Evolutionary conservation across 1,140 invertebrate species (phyloP).

Genomic region (Homalodisca vitripennis): DNA sequence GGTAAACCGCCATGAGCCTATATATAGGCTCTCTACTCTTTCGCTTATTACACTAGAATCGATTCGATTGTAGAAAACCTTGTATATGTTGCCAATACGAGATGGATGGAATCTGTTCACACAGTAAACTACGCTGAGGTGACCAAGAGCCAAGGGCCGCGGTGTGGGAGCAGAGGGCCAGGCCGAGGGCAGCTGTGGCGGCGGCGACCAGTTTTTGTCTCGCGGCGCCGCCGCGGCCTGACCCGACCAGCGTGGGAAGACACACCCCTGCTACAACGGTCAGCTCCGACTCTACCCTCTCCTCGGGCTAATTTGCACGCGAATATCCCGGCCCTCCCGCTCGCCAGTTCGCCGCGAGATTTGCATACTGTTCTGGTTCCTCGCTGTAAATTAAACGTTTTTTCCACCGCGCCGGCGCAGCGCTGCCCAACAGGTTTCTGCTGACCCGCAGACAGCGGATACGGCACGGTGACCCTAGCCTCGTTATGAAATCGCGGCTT

Average conservation of each 20-base stretch:
- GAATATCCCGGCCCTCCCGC: conserved; percentile 2
- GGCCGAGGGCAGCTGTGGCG: background rate
- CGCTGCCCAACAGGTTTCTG: conserved; percentile 11
- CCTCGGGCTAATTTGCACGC: conserved; percentile 13
- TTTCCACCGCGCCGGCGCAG: background rate
- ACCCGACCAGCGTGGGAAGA: conserved; percentile 17
- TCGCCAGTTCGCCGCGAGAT: background rate
- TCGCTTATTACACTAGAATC: too few species aligned
- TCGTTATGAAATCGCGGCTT: background rate
- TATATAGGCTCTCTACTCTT: too few species aligned
- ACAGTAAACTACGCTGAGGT: too few species aligned
- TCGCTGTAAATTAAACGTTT: conserved; percentile 13
- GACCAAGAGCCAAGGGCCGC: background rate
- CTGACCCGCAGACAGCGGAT: too few species aligned
- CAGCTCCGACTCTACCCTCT: background rate
- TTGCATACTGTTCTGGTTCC: conserved; percentile 13
- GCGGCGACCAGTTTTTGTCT: conserved; percentile 6
- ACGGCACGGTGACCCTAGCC: too few species aligned
- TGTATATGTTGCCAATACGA: too few species aligned
- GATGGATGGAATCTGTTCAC: too few species aligned
- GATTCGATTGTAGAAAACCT: too few species aligned
- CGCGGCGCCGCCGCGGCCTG: conserved; percentile 2
- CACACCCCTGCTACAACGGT: conserved; percentile 11
- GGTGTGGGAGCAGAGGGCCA: background rate
- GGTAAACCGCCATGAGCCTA: too few species aligned